These are phyloP conservation scores for Melipona beecheii DNA, from an alignment of 2,888 invertebrate species.

Conservation along the genomic window DNA sequence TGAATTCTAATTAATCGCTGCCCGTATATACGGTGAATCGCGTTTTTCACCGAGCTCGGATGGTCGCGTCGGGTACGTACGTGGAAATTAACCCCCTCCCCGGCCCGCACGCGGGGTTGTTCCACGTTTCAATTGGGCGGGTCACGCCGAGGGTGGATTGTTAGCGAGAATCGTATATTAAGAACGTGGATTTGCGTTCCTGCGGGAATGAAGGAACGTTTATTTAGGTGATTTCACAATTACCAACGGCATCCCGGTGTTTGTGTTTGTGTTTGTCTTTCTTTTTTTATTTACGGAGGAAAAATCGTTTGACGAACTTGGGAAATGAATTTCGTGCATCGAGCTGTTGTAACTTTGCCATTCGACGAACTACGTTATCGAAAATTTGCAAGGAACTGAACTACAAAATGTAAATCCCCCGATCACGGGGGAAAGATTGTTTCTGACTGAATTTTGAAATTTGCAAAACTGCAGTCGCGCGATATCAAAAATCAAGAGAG, in stretches of 20 bases:
- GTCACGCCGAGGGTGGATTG: neutral
- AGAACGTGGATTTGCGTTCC: neutral
- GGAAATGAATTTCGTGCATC: no score
- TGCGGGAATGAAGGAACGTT: neutral
- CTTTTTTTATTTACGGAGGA: no score
- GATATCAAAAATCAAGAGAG: no score
- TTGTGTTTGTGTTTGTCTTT: no score
- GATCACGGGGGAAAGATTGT: neutral
- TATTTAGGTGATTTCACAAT: neutral
- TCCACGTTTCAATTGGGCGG: conserved; percentile 1
- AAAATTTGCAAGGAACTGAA: neutral
- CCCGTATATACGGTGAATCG: conserved; percentile 2
- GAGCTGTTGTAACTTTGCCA: neutral
- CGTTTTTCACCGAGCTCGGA: neutral
- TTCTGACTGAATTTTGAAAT: no score
- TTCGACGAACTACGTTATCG: neutral
- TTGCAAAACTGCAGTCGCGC: no score
- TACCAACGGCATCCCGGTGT: no score
- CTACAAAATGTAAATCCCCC: neutral
- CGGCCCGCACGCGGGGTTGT: neutral
- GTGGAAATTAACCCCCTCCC: conserved; percentile 11
- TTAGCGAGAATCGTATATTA: neutral
- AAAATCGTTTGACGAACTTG: neutral
- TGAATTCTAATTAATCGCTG: conserved; percentile 48
- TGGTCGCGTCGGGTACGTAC: neutral